Conservation (phyloP, 2,888 invertebrate genomes). For the Hofmannophila pseudospretella region DNA sequence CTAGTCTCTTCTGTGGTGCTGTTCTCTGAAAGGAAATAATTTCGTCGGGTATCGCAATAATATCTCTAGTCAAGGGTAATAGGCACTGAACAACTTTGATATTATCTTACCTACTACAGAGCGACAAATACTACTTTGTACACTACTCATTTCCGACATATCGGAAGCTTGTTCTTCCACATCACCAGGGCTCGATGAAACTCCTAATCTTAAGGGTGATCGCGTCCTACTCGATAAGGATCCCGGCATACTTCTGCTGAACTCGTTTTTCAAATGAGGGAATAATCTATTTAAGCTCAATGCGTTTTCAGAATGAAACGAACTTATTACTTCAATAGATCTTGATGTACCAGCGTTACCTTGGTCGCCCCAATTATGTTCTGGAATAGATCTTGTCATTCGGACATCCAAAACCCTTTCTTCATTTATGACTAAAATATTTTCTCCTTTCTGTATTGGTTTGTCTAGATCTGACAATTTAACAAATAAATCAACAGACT, state of each 20-base stretch:
- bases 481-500: constrained; percentile 76
- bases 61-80: no score
- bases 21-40: constrained; percentile 38
- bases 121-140: constrained; percentile 77
- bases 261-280: constrained; percentile 76
- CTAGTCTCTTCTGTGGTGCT: constrained; percentile 59
- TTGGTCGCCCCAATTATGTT: constrained; percentile 82
- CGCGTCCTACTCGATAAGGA: constrained; percentile 48
- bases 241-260: constrained; percentile 65
- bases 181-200: constrained; percentile 45
- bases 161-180: constrained; percentile 71
- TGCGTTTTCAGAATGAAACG: constrained; percentile 77
- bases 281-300: constrained; percentile 79
- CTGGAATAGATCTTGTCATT: constrained; percentile 84
- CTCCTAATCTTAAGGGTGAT: constrained; percentile 39
- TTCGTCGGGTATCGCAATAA: no score
- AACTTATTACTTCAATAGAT: constrained; percentile 79
- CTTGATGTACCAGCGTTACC: constrained; percentile 72
- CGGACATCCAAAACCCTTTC: constrained; percentile 55
- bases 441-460: constrained; percentile 57
- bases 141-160: constrained; percentile 73
- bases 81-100: no score
- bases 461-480: constrained; percentile 89
- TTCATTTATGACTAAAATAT: constrained; percentile 26
- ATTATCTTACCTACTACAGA: constrained; percentile 73